phyloP scores from a whole-genome alignment of 2,113 vertebrate genomes.

The Spheniscus mendiculus region DNA sequence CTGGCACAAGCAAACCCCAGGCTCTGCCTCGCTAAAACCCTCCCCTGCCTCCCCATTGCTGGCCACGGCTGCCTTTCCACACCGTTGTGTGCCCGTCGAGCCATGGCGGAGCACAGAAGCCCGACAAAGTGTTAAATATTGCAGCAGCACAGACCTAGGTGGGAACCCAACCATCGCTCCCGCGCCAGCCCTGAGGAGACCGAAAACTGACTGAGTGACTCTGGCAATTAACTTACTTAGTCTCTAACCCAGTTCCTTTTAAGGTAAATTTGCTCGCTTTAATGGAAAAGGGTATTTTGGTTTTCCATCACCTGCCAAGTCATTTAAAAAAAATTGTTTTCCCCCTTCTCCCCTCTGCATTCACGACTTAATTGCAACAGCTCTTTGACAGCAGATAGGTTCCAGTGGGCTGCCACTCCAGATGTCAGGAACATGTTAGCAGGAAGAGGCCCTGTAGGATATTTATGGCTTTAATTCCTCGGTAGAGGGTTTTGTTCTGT shows the following conservation, averaged over 20 bases:
- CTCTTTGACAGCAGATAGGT: constrained; percentile 54
- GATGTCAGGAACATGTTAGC: constrained; percentile 71
- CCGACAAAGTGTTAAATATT: background rate
- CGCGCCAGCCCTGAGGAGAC: background rate
- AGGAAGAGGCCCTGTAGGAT: constrained; percentile 63
- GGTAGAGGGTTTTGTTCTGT: constrained; percentile 73
- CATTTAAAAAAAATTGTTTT: constrained; percentile 58
- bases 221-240: constrained; percentile 55
- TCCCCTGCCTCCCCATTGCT: rapidly evolving
- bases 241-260: constrained; percentile 60
- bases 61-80: background rate
- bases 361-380: constrained; percentile 43
- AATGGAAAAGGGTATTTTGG: constrained; percentile 52
- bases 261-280: constrained; percentile 61
- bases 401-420: constrained; percentile 71
- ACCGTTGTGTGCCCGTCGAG: rapidly evolving
- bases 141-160: constrained; percentile 3
- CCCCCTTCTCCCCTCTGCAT: constrained; percentile 48
- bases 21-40: background rate
- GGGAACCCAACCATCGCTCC: constrained; percentile 30
- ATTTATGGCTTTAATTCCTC: constrained; percentile 78
- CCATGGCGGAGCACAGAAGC: background rate
- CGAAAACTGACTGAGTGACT: constrained; percentile 27
- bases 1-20: background rate
- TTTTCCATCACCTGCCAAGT: constrained; percentile 54